A percentile compares a stretch with the other conserved stretches of the same genome.
Conservation (phyloP, 2,113 vertebrate species). For the Ailurus styani region DNA sequence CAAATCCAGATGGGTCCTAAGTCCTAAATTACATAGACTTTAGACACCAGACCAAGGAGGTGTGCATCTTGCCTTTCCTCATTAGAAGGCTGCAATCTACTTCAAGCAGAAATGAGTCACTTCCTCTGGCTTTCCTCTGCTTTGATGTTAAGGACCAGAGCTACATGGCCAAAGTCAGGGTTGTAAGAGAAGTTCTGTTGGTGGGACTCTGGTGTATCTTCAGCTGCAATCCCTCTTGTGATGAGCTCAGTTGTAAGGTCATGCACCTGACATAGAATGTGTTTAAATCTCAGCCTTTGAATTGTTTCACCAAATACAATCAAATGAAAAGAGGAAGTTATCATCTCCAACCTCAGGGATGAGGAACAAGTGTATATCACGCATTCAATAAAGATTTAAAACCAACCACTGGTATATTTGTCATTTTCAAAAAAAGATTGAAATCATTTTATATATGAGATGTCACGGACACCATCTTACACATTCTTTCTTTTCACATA, state of each 20-base stretch:
- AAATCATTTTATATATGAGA: not conserved
- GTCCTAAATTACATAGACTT: not conserved
- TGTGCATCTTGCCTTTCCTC: not conserved
- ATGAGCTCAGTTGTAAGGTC: not conserved
- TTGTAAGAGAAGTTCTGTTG: not conserved
- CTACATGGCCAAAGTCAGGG: not conserved
- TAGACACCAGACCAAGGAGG: not conserved
- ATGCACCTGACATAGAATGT: not conserved
- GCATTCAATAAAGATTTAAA: not conserved
- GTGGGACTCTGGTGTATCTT: not conserved
- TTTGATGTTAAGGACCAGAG: not conserved
- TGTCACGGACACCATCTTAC: not conserved
- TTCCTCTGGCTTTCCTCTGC: not conserved
- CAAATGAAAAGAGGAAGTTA: constrained; percentile 26
- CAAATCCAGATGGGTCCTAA: not conserved
- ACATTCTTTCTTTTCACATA: not conserved
- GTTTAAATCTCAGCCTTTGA: not conserved
- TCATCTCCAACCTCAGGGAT: not conserved
- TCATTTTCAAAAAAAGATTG: not conserved
- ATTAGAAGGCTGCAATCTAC: not conserved
- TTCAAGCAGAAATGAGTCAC: not conserved
- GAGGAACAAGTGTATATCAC: not conserved
- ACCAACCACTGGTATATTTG: not conserved
- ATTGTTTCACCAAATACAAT: not conserved
- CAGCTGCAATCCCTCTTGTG: not conserved